These are phyloP conservation scores for Rotaria magnacalcarata DNA, from an alignment of 2,888 invertebrate genomes.

Conservation along the genomic window DNA sequence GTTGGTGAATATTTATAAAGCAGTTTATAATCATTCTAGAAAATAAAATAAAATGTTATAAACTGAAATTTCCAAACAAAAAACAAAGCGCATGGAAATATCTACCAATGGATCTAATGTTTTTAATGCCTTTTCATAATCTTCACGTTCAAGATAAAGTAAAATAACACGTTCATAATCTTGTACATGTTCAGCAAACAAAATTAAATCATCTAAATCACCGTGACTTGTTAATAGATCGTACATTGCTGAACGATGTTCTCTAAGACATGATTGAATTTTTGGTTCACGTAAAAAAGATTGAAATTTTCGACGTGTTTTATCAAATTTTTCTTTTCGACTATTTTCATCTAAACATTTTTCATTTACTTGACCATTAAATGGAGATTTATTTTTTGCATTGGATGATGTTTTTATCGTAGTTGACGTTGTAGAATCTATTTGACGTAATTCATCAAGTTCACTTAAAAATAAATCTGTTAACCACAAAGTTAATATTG, in stretches of 20 bases:
- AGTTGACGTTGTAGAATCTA: constrained; percentile 49
- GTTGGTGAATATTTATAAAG: constrained; percentile 84
- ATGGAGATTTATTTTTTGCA: not conserved
- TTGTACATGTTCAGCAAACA: constrained; percentile 78
- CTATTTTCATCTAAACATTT: constrained; percentile 37
- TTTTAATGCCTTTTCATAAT: constrained; percentile 68
- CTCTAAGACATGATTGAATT: constrained; percentile 69
- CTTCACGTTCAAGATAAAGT: constrained; percentile 75
- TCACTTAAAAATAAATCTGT: constrained; percentile 84
- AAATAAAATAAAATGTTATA: constrained; percentile 34
- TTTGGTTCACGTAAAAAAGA: constrained; percentile 38
- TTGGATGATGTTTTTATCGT: constrained; percentile 53
- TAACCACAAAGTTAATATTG: constrained; percentile 89
- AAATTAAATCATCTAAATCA: constrained; percentile 81
- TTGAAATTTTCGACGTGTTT: constrained; percentile 37
- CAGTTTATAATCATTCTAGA: constrained; percentile 66
- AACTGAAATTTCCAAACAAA: too few species aligned
- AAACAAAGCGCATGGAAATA: not conserved
- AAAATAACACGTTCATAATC: constrained; percentile 86
- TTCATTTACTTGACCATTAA: constrained; percentile 50
- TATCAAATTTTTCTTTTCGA: constrained; percentile 39
- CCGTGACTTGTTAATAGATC: constrained; percentile 88
- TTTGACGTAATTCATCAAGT: constrained; percentile 68
- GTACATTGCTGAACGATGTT: constrained; percentile 78
- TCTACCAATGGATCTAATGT: constrained; percentile 68